Evolutionary conservation across 1,140 invertebrate species (phyloP).

Genomic region (Drosophila kurseongensis): DNA sequence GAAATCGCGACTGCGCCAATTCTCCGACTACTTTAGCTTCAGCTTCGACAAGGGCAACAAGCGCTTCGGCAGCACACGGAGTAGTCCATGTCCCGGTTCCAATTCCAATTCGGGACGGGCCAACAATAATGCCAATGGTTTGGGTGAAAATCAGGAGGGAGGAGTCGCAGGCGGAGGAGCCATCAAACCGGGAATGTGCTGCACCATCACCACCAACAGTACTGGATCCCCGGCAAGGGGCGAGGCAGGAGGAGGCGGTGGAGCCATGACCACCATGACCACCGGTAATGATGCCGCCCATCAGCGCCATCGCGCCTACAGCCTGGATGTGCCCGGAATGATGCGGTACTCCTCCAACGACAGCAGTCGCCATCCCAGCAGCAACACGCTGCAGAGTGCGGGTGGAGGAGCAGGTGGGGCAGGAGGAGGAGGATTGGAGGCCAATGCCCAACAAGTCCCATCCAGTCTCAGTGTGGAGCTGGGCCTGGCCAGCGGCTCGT

Average conservation of each 20-base stretch:
- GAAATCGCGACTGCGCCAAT: slow-evolving; percentile 78
- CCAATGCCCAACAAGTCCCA: slow-evolving; percentile 12
- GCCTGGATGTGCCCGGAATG: slow-evolving; percentile 75
- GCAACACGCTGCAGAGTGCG: slow-evolving; percentile 75
- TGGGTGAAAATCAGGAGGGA: slow-evolving; percentile 10
- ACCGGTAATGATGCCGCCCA: slow-evolving; percentile 9
- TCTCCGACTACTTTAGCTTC: slow-evolving; percentile 83
- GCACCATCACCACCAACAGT: slow-evolving; percentile 48
- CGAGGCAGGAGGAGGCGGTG: slow-evolving; percentile 7
- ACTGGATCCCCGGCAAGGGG: slow-evolving; percentile 49
- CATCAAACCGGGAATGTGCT: slow-evolving; percentile 46
- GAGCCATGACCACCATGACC: background rate
- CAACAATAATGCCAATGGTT: slow-evolving; percentile 67
- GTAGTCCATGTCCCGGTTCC: slow-evolving; percentile 57
- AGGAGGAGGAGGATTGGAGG: slow-evolving; percentile 7
- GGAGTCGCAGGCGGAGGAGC: background rate
- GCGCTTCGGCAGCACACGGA: slow-evolving; percentile 79
- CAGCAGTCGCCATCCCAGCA: slow-evolving; percentile 80
- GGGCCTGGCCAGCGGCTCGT: slow-evolving; percentile 66
- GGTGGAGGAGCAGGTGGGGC: background rate
- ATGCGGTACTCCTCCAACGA: slow-evolving; percentile 64
- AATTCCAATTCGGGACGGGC: slow-evolving; percentile 22
- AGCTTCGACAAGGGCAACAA: slow-evolving; percentile 82
- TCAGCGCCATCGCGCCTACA: slow-evolving; percentile 77
- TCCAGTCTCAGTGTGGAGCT: slow-evolving; percentile 67